Percentiles rank a stretch among this genome's conserved stretches.
Evolutionary conservation across 2,888 invertebrate genomes (phyloP).

Genomic region (Gymnoscelis rufifasciata): DNA sequence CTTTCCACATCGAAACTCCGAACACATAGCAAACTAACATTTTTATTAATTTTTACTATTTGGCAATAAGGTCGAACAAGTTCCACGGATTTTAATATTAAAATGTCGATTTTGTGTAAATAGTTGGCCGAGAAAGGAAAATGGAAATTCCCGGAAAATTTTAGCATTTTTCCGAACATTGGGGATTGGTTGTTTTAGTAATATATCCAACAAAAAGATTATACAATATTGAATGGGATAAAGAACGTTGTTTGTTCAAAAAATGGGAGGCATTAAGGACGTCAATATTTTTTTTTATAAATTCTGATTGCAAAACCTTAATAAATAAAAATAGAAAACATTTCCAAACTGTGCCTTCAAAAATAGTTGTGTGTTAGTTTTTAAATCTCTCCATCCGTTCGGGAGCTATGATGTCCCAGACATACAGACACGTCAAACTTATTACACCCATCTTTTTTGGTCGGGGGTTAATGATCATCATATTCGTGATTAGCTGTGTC

Average conservation of each 20-base stretch:
- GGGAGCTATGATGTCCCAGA: too few species aligned
- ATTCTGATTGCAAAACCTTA: too few species aligned
- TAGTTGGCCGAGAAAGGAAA: too few species aligned
- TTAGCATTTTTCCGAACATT: conserved; percentile 9
- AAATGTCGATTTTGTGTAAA: background rate
- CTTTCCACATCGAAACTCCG: background rate
- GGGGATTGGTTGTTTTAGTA: conserved; percentile 39
- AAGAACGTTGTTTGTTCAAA: conserved; percentile 28
- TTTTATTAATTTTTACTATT: background rate
- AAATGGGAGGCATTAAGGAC: conserved; percentile 24
- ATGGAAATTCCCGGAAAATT: background rate
- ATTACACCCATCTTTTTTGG: too few species aligned
- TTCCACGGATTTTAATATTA: background rate
- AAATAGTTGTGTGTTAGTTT: too few species aligned
- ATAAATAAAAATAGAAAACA: too few species aligned
- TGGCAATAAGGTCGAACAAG: background rate
- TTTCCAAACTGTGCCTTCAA: too few species aligned
- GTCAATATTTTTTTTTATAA: too few species aligned
- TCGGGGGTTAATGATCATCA: too few species aligned
- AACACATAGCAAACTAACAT: background rate
- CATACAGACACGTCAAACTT: too few species aligned
- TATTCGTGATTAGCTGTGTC: too few species aligned
- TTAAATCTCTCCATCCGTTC: too few species aligned
- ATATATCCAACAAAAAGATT: conserved; percentile 55
- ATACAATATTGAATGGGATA: conserved; percentile 59